Base-by-base conservation (phyloP, 2,797 vertebrate genomes). In the Myotis planiceps region DNA sequence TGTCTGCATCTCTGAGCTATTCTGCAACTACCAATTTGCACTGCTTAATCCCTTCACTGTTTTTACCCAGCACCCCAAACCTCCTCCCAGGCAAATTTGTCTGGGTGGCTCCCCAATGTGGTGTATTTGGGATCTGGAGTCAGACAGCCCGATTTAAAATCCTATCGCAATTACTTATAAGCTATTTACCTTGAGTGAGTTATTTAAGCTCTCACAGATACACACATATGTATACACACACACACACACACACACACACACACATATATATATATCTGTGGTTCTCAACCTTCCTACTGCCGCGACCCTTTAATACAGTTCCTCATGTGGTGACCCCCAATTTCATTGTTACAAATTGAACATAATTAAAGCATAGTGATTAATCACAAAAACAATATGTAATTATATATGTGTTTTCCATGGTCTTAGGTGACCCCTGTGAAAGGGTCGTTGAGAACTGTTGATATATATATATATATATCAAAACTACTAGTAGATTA, bases 401-500 rank as follows among this genome's bases (percentile, higher is more conserved):
- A 42, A 42, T 12, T 42, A 42, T 42, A 42, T 42, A 42, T 42
- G 42, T 42, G 42, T 42, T 42, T 42, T 10, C 42, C 0, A 42
- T 42, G 42, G 42, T 42, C 42, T 42, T 42, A 42, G 42, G 42
- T 9, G 0, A 42, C 42, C 42, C 42, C 2, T 42, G 42, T 42
- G 42, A 42, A 42, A 42, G 42, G 42, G 42, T 42, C 42, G 9
- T 10, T 10, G 42, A 42, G 42, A 42, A 42, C 42, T 42, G 9
- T 0, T 42, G 39, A 10, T 42, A 9, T 42, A 42, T 42, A 9
- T 42, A 9, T 10, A 13, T 25, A 4, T 45, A 68, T 72, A 14
- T 5, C 47, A 89, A 90, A 93, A 63, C 19, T 65, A 85, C 10
- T 21, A 63, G 1, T 69, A 92, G 29, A 4, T 58, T 71, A 80